Evolutionary conservation across 2,888 invertebrate genomes (phyloP).

Genomic region (Metopia argyrocephala): DNA sequence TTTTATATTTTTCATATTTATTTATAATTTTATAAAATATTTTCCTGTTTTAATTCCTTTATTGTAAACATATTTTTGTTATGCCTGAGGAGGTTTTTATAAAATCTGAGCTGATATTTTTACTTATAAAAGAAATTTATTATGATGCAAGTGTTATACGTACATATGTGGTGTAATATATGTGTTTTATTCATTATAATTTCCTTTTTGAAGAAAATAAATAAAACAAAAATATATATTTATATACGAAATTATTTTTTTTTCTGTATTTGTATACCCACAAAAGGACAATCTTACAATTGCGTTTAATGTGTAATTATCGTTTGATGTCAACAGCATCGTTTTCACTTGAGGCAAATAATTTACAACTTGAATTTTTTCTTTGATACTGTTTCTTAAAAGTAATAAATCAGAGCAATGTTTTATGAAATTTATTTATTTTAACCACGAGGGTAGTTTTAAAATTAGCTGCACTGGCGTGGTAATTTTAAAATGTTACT

Average conservation of each 20-base stretch:
- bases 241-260: neutral
- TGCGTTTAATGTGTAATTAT: neutral
- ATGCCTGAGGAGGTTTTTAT: constrained; percentile 13
- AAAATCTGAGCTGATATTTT: constrained; percentile 3
- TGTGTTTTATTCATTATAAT: neutral
- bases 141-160: constrained; percentile 9
- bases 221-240: no score
- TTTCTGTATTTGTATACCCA: neutral
- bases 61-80: neutral
- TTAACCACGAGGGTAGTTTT: no score
- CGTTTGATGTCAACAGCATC: neutral
- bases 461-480: no score
- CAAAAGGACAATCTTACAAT: no score
- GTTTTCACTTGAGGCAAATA: no score
- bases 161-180: neutral
- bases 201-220: no score
- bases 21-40: neutral
- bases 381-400: no score
- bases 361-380: no score
- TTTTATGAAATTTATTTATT: no score
- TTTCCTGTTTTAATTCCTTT: neutral
- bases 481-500: no score
- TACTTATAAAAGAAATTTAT: constrained; percentile 30
- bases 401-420: no score
- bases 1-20: no score